Evolutionary conservation across 2,888 invertebrate species (phyloP).

Genomic region (Synanthedon formicaeformis): DNA sequence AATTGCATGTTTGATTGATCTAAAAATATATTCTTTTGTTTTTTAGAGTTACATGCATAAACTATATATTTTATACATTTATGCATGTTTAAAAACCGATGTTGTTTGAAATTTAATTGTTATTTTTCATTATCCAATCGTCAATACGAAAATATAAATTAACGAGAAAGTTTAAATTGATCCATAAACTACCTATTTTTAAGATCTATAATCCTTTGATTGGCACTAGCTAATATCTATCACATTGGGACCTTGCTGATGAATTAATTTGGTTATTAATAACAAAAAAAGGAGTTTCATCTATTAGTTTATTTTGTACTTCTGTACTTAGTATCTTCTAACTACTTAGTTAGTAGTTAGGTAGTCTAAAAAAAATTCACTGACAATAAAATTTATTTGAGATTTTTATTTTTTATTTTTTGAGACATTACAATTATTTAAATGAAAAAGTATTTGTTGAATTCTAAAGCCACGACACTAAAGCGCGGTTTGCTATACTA

Average conservation of each 20-base stretch:
- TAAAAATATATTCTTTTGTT: neutral
- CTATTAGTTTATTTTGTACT: neutral
- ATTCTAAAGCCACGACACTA: too few relatives aligned
- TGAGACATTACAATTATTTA: too few relatives aligned
- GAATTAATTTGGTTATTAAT: conserved; percentile 2
- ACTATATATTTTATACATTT: neutral
- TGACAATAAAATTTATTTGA: too few relatives aligned
- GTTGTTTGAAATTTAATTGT: too few relatives aligned
- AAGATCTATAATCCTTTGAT: conserved; percentile 14
- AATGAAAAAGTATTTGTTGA: too few relatives aligned
- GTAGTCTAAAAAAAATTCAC: too few relatives aligned
- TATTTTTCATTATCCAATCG: neutral
- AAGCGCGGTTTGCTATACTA: too few relatives aligned
- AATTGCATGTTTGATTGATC: neutral
- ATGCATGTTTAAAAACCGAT: too few relatives aligned
- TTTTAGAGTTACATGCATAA: neutral
- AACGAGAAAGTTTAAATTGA: conserved; percentile 1
- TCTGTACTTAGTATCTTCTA: neutral
- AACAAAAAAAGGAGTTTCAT: neutral
- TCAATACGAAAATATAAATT: neutral
- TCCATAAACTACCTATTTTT: conserved; percentile 1
- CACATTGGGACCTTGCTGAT: conserved; percentile 51
- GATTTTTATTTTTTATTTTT: too few relatives aligned
- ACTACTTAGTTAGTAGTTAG: neutral
- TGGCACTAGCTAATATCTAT: conserved; percentile 63